Percentiles rank a stretch among this genome's conserved stretches.
Evolutionary conservation across 1,140 invertebrate species (phyloP).

Genomic region (Geopemphigus sp.): DNA sequence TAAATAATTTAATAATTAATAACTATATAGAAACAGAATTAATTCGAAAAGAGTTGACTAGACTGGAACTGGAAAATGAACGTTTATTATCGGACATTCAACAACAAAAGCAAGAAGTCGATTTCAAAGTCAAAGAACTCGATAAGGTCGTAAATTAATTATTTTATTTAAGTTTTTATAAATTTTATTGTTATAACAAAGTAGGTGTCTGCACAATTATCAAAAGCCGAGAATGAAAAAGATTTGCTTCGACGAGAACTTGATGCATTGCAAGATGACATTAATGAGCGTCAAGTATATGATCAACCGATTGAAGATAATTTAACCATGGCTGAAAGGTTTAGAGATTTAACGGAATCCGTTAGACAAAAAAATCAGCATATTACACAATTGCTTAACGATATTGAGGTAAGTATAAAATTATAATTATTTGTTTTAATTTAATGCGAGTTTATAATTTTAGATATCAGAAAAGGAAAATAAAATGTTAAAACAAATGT

Average conservation of each 20-base stretch:
- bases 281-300: conserved; percentile 51
- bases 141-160: conserved; percentile 56
- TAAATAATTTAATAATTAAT: not conserved
- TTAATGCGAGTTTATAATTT: not conserved
- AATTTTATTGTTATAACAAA: conserved; percentile 8
- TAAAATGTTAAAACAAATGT: conserved; percentile 61
- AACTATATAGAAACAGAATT: conserved; percentile 25
- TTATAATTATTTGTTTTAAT: not conserved
- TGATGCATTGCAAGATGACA: conserved; percentile 53
- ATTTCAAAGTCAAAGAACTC: conserved; percentile 54
- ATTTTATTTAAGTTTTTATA: conserved; percentile 25
- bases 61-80: conserved; percentile 53
- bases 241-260: conserved; percentile 57
- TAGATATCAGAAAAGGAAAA: conserved; percentile 63
- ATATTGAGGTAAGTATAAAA: conserved; percentile 61
- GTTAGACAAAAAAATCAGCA: conserved; percentile 66
- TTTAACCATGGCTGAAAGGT: conserved; percentile 54
- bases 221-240: conserved; percentile 59
- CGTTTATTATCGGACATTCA: conserved; percentile 53
- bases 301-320: conserved; percentile 36
- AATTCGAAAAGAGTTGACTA: conserved; percentile 51
- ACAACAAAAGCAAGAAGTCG: conserved; percentile 53
- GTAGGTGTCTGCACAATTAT: conserved; percentile 55
- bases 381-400: conserved; percentile 64
- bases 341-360: conserved; percentile 60